Percentiles rank a stretch among this genome's conserved stretches.
Evolutionary conservation across 2,113 vertebrate genomes (phyloP).

Genomic region (Pangasianodon hypophthalmus): DNA sequence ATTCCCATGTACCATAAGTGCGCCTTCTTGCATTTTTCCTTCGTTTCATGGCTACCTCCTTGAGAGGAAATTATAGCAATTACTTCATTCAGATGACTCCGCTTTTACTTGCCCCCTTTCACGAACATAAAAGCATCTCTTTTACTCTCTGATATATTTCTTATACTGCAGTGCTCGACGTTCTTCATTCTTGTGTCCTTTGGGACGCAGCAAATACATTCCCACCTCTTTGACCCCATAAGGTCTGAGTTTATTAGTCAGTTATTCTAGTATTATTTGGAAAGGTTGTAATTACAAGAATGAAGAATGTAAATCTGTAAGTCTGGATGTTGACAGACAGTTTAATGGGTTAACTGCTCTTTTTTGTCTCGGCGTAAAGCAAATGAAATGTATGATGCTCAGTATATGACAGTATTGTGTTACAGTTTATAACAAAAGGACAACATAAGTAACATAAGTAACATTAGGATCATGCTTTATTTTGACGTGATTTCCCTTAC

Average conservation of each 20-base stretch:
- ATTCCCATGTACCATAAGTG: neutral
- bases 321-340: neutral
- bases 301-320: neutral
- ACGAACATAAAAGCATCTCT: neutral
- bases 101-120: conserved; percentile 52
- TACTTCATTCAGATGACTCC: conserved; percentile 50
- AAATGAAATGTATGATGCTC: neutral
- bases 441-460: no score
- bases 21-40: neutral
- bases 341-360: neutral
- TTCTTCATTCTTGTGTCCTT: neutral
- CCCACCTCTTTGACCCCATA: neutral
- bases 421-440: neutral
- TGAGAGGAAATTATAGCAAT: conserved; percentile 46
- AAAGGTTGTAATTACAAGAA: neutral
- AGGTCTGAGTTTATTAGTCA: neutral
- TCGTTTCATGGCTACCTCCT: conserved; percentile 46
- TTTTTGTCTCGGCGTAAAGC: neutral
- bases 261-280: neutral
- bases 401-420: neutral
- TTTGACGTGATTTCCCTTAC: neutral
- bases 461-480: neutral
- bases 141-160: neutral
- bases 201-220: neutral
- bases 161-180: neutral